Evolutionary conservation across 2,797 vertebrate genomes (phyloP).

Genomic region (Hoplostethus mediterraneus): DNA sequence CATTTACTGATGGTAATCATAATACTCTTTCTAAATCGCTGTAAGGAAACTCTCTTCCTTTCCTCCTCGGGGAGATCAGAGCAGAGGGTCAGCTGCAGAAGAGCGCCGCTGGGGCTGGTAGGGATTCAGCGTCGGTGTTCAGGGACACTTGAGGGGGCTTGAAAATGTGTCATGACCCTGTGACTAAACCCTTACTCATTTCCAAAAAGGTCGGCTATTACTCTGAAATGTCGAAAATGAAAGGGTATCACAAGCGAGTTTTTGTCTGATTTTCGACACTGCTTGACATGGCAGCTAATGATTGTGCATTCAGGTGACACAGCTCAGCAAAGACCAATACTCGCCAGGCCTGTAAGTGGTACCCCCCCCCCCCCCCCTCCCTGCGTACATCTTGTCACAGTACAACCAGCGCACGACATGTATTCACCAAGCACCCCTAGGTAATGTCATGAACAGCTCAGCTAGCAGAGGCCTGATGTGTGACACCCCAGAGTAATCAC

Average conservation of each 20-base stretch:
- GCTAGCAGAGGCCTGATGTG: not conserved
- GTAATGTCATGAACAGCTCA: not conserved
- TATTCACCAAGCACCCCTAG: not conserved
- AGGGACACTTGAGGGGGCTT: no score
- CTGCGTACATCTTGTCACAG: not conserved
- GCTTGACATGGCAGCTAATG: not conserved
- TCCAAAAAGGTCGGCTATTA: no score
- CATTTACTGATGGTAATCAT: no score
- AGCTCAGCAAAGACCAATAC: slow-evolving; percentile 10
- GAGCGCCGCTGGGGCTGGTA: no score
- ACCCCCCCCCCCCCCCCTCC: not conserved
- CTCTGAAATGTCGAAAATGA: not conserved
- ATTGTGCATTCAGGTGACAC: slow-evolving; percentile 24
- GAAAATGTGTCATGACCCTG: no score
- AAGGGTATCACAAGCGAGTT: not conserved
- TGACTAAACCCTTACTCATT: no score
- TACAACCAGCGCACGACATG: slow-evolving; percentile 1
- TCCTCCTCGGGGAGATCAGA: no score
- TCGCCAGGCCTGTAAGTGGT: not conserved
- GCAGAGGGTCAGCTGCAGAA: no score
- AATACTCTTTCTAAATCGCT: no score
- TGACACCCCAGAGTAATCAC: not conserved
- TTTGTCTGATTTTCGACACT: not conserved
- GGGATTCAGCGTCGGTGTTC: no score
- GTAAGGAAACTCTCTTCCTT: no score